Percentiles rank a stretch among this genome's conserved stretches.
These are phyloP conservation scores for Amphimedon queenslandica DNA, from an alignment of 37 sponge, comb jelly and placozoan genomes.

Conservation along the genomic window DNA sequence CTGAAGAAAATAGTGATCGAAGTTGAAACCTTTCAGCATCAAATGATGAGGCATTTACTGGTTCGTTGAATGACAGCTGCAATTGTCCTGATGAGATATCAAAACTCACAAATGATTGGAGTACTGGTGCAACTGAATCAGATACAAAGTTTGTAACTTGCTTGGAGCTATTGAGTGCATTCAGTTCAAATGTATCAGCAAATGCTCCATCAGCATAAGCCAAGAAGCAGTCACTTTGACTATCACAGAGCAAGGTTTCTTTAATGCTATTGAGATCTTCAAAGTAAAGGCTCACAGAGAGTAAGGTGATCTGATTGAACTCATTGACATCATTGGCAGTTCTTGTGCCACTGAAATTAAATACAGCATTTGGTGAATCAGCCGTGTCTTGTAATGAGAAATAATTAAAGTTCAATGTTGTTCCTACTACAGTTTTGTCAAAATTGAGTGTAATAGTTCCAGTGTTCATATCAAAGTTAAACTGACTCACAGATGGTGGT, in stretches of 20 bases:
- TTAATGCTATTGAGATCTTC: slow-evolving; percentile 76
- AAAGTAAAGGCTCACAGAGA: slow-evolving; percentile 35
- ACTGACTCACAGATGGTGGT: slow-evolving; percentile 55
- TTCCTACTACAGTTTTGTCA: slow-evolving; percentile 62
- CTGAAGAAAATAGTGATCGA: slow-evolving; percentile 63
- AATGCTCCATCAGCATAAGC: slow-evolving; percentile 51
- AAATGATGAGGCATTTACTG: slow-evolving; percentile 79
- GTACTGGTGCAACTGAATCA: slow-evolving; percentile 50
- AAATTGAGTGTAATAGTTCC: slow-evolving; percentile 61
- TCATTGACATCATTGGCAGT: slow-evolving; percentile 1
- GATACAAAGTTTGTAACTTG: slow-evolving; percentile 20
- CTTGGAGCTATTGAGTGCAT: slow-evolving; percentile 24
- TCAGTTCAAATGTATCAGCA: slow-evolving; percentile 46
- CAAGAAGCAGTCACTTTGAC: slow-evolving; percentile 48
- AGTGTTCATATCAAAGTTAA: slow-evolving; percentile 70
- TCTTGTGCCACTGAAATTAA: slow-evolving; percentile 17
- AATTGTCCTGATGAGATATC: slow-evolving; percentile 53
- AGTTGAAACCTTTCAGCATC: slow-evolving; percentile 46
- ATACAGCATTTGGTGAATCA: slow-evolving; percentile 7
- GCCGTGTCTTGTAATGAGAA: slow-evolving; percentile 45
- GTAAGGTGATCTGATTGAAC: slow-evolving; percentile 19
- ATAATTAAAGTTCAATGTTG: slow-evolving; percentile 33
- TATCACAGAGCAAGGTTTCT: slow-evolving; percentile 46
- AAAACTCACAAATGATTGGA: slow-evolving; percentile 41
- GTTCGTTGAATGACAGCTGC: slow-evolving; percentile 68